Conservation (phyloP, 2,113 vertebrate genomes). For the Melanotaenia duboulayi region DNA sequence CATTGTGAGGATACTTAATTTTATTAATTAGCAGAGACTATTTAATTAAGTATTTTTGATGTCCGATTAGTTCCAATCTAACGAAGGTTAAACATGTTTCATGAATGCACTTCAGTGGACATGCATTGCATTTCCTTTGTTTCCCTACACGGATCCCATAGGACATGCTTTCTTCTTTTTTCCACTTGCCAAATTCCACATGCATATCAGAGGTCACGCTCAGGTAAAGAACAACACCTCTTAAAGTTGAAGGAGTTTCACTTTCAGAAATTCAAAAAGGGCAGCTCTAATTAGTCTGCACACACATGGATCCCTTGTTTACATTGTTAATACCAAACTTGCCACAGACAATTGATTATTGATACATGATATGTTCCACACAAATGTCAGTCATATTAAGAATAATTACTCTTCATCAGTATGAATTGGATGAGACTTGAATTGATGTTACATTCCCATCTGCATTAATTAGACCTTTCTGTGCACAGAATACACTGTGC, state of each 20-base stretch:
- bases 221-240: constrained; percentile 38
- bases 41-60: constrained; percentile 51
- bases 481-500: constrained; percentile 33
- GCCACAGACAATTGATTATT: constrained; percentile 37
- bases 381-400: constrained; percentile 41
- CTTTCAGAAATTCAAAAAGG: constrained; percentile 6
- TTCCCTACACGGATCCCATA: constrained; percentile 26
- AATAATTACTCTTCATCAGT: constrained; percentile 52
- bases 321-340: neutral
- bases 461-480: constrained; percentile 63
- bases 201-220: constrained; percentile 38
- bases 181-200: constrained; percentile 14
- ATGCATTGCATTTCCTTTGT: constrained; percentile 13
- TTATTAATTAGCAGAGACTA: constrained; percentile 6
- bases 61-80: constrained; percentile 57
- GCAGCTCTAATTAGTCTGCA: neutral
- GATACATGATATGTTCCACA: constrained; percentile 32
- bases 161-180: neutral
- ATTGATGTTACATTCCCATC: constrained; percentile 58
- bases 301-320: constrained; percentile 3
- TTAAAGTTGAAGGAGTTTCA: constrained; percentile 15
- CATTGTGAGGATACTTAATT: neutral
- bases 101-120: constrained; percentile 30
- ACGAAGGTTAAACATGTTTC: constrained; percentile 48
- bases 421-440: constrained; percentile 33